These are phyloP conservation scores for Ochropleura plecta DNA, from an alignment of 2,888 invertebrate species.

Conservation along the genomic window DNA sequence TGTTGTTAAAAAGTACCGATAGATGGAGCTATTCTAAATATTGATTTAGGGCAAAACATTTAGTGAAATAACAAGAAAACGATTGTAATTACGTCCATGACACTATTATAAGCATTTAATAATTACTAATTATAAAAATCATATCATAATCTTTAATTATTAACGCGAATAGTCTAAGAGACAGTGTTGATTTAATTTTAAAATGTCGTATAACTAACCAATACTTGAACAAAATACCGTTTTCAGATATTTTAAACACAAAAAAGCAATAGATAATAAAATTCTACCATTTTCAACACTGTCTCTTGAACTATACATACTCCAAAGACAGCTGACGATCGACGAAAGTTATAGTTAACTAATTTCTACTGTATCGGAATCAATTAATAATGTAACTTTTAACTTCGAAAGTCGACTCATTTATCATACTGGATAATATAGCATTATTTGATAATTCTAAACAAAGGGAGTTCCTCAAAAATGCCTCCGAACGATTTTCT, in stretches of 20 bases:
- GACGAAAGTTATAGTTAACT: slow-evolving; percentile 3
- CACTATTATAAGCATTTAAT: slow-evolving; percentile 67
- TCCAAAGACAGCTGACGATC: slow-evolving; percentile 45
- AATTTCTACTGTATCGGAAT: slow-evolving; percentile 36
- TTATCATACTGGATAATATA: slow-evolving; percentile 23
- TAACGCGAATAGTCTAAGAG: slow-evolving; percentile 32
- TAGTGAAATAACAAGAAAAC: slow-evolving; percentile 42
- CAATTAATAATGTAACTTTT: slow-evolving; percentile 11
- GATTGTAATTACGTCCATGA: slow-evolving; percentile 75
- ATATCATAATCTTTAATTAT: slow-evolving; percentile 58
- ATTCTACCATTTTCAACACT: not conserved
- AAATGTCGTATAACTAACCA: not conserved
- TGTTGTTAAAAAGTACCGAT: not conserved
- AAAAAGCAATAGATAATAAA: slow-evolving; percentile 9
- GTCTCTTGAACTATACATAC: slow-evolving; percentile 26
- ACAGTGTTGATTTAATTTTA: slow-evolving; percentile 15
- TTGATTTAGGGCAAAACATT: slow-evolving; percentile 20
- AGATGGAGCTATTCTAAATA: slow-evolving; percentile 35
- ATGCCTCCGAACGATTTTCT: slow-evolving; percentile 69
- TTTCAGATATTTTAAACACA: not conserved
- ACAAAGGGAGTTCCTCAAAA: slow-evolving; percentile 74
- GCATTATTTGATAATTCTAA: slow-evolving; percentile 31
- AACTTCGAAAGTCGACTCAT: slow-evolving; percentile 26
- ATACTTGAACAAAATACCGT: not conserved
- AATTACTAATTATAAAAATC: slow-evolving; percentile 57